These are phyloP conservation scores for Amblyjoppa proteus DNA, from an alignment of 2,888 invertebrate species.

Conservation along the genomic window DNA sequence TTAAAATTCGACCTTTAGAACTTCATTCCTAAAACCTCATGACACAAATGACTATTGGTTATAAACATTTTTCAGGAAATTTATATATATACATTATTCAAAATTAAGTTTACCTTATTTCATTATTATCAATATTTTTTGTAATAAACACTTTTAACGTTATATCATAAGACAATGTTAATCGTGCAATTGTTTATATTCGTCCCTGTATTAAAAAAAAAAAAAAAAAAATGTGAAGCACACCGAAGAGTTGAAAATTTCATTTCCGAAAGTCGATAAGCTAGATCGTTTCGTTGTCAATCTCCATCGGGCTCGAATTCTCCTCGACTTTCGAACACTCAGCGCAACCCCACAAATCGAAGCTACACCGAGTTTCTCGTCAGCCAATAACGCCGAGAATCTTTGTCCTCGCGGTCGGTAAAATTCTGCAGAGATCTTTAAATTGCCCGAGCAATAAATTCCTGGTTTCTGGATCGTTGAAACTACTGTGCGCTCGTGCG, in stretches of 20 bases:
- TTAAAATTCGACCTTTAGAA: too few relatives aligned
- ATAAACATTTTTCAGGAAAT: too few relatives aligned
- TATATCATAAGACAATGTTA: neutral
- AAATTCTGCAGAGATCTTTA: neutral
- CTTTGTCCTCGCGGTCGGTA: neutral
- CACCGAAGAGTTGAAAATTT: neutral
- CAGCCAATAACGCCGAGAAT: neutral
- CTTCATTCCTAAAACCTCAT: too few relatives aligned
- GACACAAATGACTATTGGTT: too few relatives aligned
- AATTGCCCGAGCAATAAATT: neutral
- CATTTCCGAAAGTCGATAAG: neutral
- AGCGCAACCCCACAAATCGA: constrained; percentile 14
- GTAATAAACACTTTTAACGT: too few relatives aligned
- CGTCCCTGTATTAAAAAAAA: neutral
- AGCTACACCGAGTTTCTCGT: neutral
- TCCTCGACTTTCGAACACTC: neutral
- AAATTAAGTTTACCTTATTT: too few relatives aligned
- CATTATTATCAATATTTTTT: too few relatives aligned
- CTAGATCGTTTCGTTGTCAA: neutral
- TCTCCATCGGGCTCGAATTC: neutral
- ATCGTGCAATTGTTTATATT: neutral
- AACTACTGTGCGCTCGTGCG: neutral
- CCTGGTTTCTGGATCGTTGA: too few relatives aligned
- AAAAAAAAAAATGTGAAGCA: neutral
- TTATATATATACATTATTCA: too few relatives aligned